Evolutionary conservation across 2,888 invertebrate genomes (phyloP).

Genomic region (Falcaria lacertinaria): DNA sequence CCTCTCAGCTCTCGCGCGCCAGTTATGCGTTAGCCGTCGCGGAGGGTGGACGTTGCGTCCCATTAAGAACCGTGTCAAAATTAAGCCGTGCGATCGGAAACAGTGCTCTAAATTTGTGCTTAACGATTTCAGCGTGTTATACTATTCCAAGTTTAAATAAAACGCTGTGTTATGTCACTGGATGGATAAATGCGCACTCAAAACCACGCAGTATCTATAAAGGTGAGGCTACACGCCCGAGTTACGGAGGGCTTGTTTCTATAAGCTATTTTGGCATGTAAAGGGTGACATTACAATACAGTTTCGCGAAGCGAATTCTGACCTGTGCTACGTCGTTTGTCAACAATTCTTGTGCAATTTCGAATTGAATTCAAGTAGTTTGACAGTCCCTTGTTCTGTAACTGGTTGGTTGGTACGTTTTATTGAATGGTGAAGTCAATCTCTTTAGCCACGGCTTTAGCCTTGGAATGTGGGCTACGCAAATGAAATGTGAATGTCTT

Average conservation of each 20-base stretch:
- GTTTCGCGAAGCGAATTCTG: constrained; percentile 57
- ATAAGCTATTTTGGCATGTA: constrained; percentile 35
- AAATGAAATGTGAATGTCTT: constrained; percentile 20
- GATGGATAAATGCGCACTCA: constrained; percentile 47
- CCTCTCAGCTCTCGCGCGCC: constrained; percentile 20
- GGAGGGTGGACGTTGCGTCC: constrained; percentile 43
- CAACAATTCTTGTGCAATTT: constrained; percentile 53
- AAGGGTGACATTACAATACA: constrained; percentile 30
- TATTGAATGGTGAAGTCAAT: constrained; percentile 19
- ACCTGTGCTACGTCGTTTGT: constrained; percentile 42
- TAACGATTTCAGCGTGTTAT: constrained; percentile 45
- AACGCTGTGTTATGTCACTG: constrained; percentile 37
- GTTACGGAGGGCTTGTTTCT: constrained; percentile 48
- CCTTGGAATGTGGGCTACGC: constrained; percentile 23
- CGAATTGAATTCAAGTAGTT: constrained; percentile 27
- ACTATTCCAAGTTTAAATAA: constrained; percentile 35
- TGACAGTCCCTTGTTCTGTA: constrained; percentile 30
- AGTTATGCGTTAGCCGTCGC: constrained; percentile 58
- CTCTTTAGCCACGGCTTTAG: constrained; percentile 33
- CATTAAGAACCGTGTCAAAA: constrained; percentile 31
- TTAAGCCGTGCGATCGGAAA: constrained; percentile 55
- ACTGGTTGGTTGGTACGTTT: constrained; percentile 23
- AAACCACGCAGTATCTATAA: constrained; percentile 36
- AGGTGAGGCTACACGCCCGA: constrained; percentile 57
- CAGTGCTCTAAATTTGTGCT: constrained; percentile 60